Evolutionary conservation across 2,797 vertebrate genomes (phyloP), one percentile per base, ranked within the genome.

Genomic region (Holocentrus rufus): DNA sequence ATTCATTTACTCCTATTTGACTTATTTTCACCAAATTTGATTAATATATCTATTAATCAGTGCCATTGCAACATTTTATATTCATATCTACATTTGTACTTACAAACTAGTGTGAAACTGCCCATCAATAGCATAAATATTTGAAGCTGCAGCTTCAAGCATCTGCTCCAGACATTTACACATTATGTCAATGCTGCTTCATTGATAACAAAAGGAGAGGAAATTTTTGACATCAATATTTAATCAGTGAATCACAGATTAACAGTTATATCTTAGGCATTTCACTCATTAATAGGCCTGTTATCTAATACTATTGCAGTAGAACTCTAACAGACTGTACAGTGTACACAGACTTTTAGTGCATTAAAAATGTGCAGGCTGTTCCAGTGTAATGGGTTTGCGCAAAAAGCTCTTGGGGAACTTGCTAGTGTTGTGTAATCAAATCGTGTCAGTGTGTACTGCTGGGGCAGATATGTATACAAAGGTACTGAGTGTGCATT

Each of bases 171-270:
- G 60, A 58, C 65, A 66, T 56, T 7, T 13, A n/a, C 57, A 39
- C 25, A 8, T 14, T 42, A 22, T 54, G 47, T 23, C 30, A 39
- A 52, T 61, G 69, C 76, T 65, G 62, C 57, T 65, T 69, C 10
- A 65, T 49, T 58, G 25, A 60, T 65, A 59, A 55, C n/a, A 59
- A 70, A 72, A 55, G 58, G 34, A 76, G 79, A 71, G 67, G 58
- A 76, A 84, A 77, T 88, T 88, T 83, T 81, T 55, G 1, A 50
- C 49, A 85, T 90, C 34, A 79, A 86, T 89, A 84, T 83, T 90
- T 89, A 78, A 90, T 87, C 77, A 85, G 81, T 52, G 74, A 56
- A 77, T 85, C 70, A 47, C 22, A 63, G 70, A 91, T 91, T 85
- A 74, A 87, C 85, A 84, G 23, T 69, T 5, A 36, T 80, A 83